Conservation (phyloP, 2,113 vertebrate species). For the Dolichallabes microphthalmus region DNA sequence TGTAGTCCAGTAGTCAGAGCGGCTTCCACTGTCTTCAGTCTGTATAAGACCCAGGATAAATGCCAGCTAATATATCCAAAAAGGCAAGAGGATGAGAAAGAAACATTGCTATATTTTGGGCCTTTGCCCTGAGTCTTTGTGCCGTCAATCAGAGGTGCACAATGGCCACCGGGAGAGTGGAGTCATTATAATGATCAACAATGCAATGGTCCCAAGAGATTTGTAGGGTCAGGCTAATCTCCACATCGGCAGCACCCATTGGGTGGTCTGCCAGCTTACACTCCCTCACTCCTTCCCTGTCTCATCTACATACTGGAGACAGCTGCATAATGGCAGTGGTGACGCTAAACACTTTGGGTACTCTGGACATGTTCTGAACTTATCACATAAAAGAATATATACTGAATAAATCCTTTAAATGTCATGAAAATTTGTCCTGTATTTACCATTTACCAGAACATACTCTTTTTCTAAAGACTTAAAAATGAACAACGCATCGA, state of each 20-base stretch:
- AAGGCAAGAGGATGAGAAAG: slow-evolving; percentile 10
- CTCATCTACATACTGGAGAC: slow-evolving; percentile 24
- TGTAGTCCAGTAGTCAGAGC: slow-evolving; percentile 29
- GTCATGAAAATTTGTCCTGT: not conserved
- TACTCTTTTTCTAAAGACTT: not conserved
- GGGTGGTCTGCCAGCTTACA: slow-evolving; percentile 64
- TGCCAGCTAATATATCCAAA: slow-evolving; percentile 40
- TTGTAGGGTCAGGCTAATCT: slow-evolving; percentile 66
- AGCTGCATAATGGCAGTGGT: not conserved
- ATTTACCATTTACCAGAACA: not conserved
- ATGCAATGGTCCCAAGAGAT: slow-evolving; percentile 61
- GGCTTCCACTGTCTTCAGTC: slow-evolving; percentile 17
- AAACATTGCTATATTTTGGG: slow-evolving; percentile 34
- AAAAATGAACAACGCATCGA: not conserved
- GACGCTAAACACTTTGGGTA: not conserved
- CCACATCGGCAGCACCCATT: slow-evolving; percentile 64
- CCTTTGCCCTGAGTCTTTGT: slow-evolving; percentile 55
- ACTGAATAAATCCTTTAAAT: not conserved
- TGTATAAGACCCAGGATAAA: slow-evolving; percentile 43
- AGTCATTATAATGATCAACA: slow-evolving; percentile 69
- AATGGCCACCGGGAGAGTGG: slow-evolving; percentile 60
- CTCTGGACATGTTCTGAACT: not conserved
- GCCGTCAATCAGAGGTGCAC: slow-evolving; percentile 67
- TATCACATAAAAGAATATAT: not conserved
- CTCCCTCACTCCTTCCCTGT: not conserved